Conservation (phyloP, 30 jellyfish, hydroid and myxozoan genomes). For the Pelagia noctiluca region DNA sequence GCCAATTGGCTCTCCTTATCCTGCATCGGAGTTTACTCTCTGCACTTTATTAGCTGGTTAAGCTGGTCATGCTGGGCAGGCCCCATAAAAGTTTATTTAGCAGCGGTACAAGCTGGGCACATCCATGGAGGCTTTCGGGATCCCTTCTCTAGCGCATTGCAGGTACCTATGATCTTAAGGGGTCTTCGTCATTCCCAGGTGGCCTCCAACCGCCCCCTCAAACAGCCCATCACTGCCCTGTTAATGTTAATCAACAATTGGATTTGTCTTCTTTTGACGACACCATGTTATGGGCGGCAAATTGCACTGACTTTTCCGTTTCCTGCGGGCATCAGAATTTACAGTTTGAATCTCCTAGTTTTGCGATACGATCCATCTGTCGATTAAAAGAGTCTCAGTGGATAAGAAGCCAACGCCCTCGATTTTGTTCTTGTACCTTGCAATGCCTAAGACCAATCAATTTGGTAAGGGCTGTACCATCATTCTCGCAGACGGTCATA, state of each 20-base stretch:
- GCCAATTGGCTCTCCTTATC: not conserved
- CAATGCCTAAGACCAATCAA: not conserved
- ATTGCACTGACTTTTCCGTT: no score
- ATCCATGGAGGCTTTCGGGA: not conserved
- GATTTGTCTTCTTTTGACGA: not conserved
- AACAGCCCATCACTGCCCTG: no score
- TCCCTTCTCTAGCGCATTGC: not conserved
- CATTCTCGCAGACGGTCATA: not conserved
- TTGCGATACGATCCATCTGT: not conserved
- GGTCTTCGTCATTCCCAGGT: not conserved
- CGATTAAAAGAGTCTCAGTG: not conserved
- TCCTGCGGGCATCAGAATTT: no score
- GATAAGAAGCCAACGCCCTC: not conserved
- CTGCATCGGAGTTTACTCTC: not conserved
- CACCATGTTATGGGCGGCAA: no score
- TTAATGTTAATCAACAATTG: not conserved
- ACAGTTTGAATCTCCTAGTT: no score
- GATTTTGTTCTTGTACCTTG: not conserved
- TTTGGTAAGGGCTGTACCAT: not conserved
- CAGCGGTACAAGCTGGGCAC: not conserved
- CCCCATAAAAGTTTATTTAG: not conserved
- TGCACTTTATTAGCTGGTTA: no score
- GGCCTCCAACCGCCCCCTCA: not conserved
- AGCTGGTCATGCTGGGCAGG: not conserved
- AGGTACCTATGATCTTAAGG: not conserved